Percentiles rank a stretch among this genome's conserved stretches.
These are phyloP conservation scores for Poeciliopsis infans DNA, from an alignment of 2,797 vertebrate genomes.

Conservation along the genomic window DNA sequence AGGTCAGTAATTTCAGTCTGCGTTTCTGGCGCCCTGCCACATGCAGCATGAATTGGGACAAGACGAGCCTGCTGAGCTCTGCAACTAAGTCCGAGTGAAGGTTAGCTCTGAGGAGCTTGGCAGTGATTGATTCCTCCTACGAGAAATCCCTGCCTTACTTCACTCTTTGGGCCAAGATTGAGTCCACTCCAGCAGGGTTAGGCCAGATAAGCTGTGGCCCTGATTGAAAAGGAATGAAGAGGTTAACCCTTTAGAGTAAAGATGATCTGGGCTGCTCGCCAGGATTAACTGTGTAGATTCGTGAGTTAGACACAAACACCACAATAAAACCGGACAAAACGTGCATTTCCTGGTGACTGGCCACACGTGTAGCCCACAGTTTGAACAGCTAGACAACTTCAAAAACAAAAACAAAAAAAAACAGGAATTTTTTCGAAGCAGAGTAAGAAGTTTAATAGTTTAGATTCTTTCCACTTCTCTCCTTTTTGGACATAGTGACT, in stretches of 20 bases:
- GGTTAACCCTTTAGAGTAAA: slow-evolving; percentile 72
- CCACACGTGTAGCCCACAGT: not conserved
- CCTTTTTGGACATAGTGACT: slow-evolving; percentile 47
- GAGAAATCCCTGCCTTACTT: slow-evolving; percentile 81
- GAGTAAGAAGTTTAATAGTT: slow-evolving; percentile 38
- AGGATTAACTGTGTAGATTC: slow-evolving; percentile 60
- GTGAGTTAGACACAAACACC: slow-evolving; percentile 24
- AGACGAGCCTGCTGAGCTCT: slow-evolving; percentile 41
- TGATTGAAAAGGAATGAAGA: slow-evolving; percentile 83
- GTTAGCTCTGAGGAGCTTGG: slow-evolving; percentile 69
- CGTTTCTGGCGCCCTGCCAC: slow-evolving; percentile 61
- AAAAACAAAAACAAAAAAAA: slow-evolving; percentile 35
- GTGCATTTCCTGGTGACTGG: not conserved
- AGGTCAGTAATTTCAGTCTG: slow-evolving; percentile 45
- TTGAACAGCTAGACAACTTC: slow-evolving; percentile 12
- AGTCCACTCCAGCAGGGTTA: slow-evolving; percentile 78
- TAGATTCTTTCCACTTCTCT: slow-evolving; percentile 32
- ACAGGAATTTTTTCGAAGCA: slow-evolving; percentile 27
- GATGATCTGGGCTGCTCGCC: slow-evolving; percentile 60
- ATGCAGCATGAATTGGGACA: slow-evolving; percentile 56
- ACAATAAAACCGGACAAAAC: not conserved
- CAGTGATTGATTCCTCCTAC: slow-evolving; percentile 79
- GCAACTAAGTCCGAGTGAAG: slow-evolving; percentile 60
- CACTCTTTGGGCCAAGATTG: slow-evolving; percentile 75
- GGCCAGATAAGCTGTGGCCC: slow-evolving; percentile 77